Conservation (phyloP, 2,113 vertebrate species). For the Poecile atricapillus region DNA sequence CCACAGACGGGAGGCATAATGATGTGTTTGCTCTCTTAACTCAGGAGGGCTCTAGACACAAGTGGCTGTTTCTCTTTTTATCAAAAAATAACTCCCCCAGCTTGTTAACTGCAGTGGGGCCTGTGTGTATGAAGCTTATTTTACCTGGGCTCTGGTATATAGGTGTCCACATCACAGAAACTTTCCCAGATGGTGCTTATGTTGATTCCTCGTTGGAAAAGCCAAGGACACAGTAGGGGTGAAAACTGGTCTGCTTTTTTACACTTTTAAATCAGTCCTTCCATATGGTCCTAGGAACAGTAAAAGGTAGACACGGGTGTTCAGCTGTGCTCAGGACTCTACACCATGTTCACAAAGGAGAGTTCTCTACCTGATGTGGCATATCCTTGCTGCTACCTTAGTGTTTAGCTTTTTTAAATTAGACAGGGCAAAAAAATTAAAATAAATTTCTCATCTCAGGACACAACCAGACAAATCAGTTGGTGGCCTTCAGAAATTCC, state of each 20-base stretch:
- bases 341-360: neutral
- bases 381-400: neutral
- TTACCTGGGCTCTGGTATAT: neutral
- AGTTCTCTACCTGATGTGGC: neutral
- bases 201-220: neutral
- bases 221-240: neutral
- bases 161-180: constrained; percentile 8
- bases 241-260: neutral
- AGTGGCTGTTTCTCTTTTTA: neutral
- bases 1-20: neutral
- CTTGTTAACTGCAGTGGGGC: neutral
- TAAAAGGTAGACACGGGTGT: fast-evolving
- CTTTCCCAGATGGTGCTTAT: neutral
- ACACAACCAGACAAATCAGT: neutral
- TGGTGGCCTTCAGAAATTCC: neutral
- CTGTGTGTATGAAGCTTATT: neutral
- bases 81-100: neutral
- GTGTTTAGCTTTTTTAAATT: neutral
- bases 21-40: neutral
- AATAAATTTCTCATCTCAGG: neutral
- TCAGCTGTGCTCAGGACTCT: neutral
- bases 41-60: neutral
- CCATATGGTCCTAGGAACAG: neutral
- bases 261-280: neutral
- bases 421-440: neutral